Evolutionary conservation across 2,797 vertebrate genomes (phyloP), one percentile per base, ranked within the genome.

Genomic region (Spondyliosoma cantharus): DNA sequence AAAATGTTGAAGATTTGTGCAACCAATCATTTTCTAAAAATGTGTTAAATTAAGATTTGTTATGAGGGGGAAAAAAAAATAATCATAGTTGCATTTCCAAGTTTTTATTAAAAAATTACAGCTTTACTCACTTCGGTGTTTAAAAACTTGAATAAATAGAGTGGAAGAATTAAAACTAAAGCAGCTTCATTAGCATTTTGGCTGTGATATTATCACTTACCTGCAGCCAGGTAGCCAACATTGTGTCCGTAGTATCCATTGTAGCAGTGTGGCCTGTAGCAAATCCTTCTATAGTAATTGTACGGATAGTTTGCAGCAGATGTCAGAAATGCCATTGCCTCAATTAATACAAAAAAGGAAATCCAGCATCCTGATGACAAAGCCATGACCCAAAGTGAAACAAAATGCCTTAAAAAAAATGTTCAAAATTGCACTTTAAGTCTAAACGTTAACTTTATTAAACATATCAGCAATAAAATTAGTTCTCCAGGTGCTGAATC

Each of bases 231-330:
- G 68, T 87, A 84, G 76, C 81, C 92, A 20, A 25, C 63, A 29
- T 90, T 88, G 80, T 95, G 92, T 9, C 93, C 91, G 0, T 86
- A 83, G 68, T 95, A 71, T 90, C 93, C 73, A 93, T 94, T 90
- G 90, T 78, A 87, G 80, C 97, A 98, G 7, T 91, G 73, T 3
- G 91, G 93, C 80, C 96, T 96, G 78, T 96, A 96, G 90, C 97
- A 98, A 89, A 87, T 94, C 69, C 94, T 95, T 90, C 96, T 95
- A 65, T 95, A 90, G 83, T 95, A 95, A 80, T 76, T 94, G 78
- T 95, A 93, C 0, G 89, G 91, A 61, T 93, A 93, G 74, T 94
- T 92, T 0, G 93, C 79, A 2, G 92, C 86, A 2, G 86, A 82
- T 15, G 89, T 87, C 78, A 93, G 81, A 90, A 67, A 75, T 0